These are phyloP conservation scores for Eupleurogrammus muticus DNA, from an alignment of 2,797 vertebrate genomes.

Conservation along the genomic window DNA sequence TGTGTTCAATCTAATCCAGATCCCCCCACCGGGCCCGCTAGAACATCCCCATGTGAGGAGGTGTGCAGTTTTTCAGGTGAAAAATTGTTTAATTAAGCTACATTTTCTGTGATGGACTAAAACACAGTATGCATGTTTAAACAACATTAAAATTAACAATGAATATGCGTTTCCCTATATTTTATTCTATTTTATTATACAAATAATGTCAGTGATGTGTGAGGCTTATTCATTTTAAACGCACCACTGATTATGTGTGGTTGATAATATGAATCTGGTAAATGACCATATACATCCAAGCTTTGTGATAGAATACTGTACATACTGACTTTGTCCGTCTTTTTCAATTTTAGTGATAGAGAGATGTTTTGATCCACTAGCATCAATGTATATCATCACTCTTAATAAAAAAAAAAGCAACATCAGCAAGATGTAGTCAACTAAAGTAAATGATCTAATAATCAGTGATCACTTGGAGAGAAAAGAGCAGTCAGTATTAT, in stretches of 20 bases:
- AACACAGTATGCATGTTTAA: no score
- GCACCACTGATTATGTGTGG: not conserved
- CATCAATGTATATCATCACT: slow-evolving; percentile 19
- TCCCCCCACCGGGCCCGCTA: not conserved
- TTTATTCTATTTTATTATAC: not conserved
- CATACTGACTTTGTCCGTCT: not conserved
- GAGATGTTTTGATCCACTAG: slow-evolving; percentile 18
- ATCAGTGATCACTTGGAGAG: slow-evolving; percentile 45
- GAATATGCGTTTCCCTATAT: no score
- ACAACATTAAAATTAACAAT: no score
- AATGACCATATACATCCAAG: not conserved
- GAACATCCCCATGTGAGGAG: not conserved
- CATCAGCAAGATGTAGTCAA: slow-evolving; percentile 23
- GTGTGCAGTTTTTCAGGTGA: no score
- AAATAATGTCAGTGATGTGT: not conserved
- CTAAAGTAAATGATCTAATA: slow-evolving; percentile 50
- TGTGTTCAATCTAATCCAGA: not conserved
- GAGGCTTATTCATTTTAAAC: not conserved
- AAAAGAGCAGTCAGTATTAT: slow-evolving; percentile 47
- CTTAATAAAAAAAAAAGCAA: slow-evolving; percentile 27
- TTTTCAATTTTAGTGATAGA: not conserved
- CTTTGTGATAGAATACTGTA: no score
- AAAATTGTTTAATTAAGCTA: not conserved
- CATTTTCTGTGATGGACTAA: slow-evolving; percentile 1
- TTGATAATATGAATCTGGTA: not conserved